Conservation (phyloP, 2,888 invertebrate genomes). For the Meiosimyza platycephala region DNA sequence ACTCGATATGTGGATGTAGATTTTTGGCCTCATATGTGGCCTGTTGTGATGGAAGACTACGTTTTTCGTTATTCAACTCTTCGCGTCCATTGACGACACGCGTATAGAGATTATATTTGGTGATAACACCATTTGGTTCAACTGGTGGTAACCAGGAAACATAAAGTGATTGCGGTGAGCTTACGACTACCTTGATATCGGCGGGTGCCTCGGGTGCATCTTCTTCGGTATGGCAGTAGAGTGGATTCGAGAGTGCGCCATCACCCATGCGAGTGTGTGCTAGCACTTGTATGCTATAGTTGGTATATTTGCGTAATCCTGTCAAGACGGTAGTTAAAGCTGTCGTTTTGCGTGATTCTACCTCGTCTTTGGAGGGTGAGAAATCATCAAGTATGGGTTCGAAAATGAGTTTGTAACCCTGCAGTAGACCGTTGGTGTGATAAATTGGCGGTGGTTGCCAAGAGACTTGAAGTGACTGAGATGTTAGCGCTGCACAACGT, state of each 20-base stretch:
- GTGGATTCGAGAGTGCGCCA: conserved; percentile 75
- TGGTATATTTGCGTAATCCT: conserved; percentile 79
- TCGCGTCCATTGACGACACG: conserved; percentile 76
- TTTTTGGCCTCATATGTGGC: conserved; percentile 76
- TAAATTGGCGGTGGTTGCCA: conserved; percentile 83
- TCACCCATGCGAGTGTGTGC: conserved; percentile 84
- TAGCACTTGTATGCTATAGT: conserved; percentile 83
- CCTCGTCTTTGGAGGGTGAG: conserved; percentile 69
- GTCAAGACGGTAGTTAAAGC: conserved; percentile 77
- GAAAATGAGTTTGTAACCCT: conserved; percentile 79
- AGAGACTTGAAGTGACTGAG: conserved; percentile 81
- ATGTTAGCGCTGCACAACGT: conserved; percentile 78
- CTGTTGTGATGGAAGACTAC: conserved; percentile 74
- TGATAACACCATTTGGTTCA: conserved; percentile 81
- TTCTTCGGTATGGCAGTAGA: conserved; percentile 82
- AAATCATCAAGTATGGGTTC: conserved; percentile 74
- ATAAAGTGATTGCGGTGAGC: conserved; percentile 78
- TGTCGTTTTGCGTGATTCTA: conserved; percentile 75
- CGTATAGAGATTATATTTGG: conserved; percentile 80
- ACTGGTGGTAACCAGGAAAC: conserved; percentile 83
- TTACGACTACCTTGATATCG: conserved; percentile 82
- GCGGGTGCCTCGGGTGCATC: conserved; percentile 85
- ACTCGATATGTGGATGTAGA: conserved; percentile 77
- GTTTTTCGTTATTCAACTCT: conserved; percentile 77
- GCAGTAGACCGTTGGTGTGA: conserved; percentile 80